These are phyloP conservation scores for Zhuqinia jingwanae DNA, from an alignment of 2,888 invertebrate species.

Conservation along the genomic window DNA sequence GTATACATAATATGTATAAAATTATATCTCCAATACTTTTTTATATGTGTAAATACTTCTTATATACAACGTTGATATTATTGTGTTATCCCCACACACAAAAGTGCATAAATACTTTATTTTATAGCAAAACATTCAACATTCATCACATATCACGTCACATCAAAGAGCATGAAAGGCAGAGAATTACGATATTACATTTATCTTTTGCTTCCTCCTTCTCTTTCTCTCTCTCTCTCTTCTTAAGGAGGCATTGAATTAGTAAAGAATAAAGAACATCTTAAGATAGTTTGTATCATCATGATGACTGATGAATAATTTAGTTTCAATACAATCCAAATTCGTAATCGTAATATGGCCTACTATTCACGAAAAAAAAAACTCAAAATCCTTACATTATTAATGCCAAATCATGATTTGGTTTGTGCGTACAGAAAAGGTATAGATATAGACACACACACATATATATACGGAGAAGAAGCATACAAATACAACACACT, in stretches of 20 bases:
- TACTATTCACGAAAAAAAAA: background rate
- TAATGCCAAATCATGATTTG: too few species aligned
- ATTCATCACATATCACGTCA: slow-evolving; percentile 55
- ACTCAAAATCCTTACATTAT: background rate
- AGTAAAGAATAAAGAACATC: too few species aligned
- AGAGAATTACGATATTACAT: slow-evolving; percentile 40
- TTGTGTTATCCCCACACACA: too few species aligned
- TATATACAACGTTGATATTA: background rate
- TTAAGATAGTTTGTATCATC: too few species aligned
- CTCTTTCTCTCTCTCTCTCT: too few species aligned
- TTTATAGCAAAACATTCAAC: slow-evolving; percentile 45
- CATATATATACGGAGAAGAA: too few species aligned
- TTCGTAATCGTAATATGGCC: background rate
- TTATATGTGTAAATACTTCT: background rate
- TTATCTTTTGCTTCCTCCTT: slow-evolving; percentile 32
- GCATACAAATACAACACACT: too few species aligned
- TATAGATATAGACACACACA: too few species aligned
- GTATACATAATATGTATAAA: background rate
- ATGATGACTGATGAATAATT: background rate
- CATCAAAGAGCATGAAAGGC: slow-evolving; percentile 11
- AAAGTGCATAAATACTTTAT: slow-evolving; percentile 5
- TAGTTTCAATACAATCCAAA: background rate
- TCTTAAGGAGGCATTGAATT: too few species aligned
- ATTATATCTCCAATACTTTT: too few species aligned
- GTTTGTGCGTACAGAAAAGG: too few species aligned